Percentiles rank a stretch among this genome's conserved stretches.
Conservation (phyloP, 2,797 vertebrate genomes). For the Microctenopoma lineatum region DNA sequence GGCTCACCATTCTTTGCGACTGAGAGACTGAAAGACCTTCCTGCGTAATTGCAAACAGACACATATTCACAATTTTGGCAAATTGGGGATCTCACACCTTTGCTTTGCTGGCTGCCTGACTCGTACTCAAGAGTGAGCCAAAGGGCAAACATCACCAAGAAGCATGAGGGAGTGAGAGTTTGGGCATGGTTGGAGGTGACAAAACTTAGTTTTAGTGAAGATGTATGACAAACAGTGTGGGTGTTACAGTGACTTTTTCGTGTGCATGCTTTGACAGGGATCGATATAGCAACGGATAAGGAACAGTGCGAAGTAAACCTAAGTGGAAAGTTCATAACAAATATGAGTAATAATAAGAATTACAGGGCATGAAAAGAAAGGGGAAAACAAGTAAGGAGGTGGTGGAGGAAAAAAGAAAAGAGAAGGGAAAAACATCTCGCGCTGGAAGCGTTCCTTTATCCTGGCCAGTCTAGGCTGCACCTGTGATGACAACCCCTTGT, state of each 20-base stretch:
- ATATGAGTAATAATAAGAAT: constrained; percentile 39
- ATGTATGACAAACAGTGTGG: constrained; percentile 33
- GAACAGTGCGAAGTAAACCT: constrained; percentile 6
- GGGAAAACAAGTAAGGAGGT: constrained; percentile 52
- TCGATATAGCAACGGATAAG: constrained; percentile 7
- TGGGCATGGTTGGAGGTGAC: constrained; percentile 36
- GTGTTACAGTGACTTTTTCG: constrained; percentile 25
- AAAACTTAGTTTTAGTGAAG: constrained; percentile 47
- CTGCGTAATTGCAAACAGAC: constrained; percentile 67
- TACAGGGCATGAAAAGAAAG: constrained; percentile 49
- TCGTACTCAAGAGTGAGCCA: constrained; percentile 62
- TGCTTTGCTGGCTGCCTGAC: constrained; percentile 51
- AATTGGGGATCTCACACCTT: constrained; percentile 72
- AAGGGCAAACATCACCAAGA: constrained; percentile 46
- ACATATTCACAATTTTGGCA: constrained; percentile 64
- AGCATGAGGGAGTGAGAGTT: constrained; percentile 31
- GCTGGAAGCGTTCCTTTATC: constrained; percentile 79
- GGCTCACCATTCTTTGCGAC: constrained; percentile 57
- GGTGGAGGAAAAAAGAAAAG: constrained; percentile 50
- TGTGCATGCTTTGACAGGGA: constrained; percentile 8
- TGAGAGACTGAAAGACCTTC: constrained; percentile 54
- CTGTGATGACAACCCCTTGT: constrained; percentile 85
- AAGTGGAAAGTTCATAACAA: constrained; percentile 39
- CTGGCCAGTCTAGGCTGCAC: constrained; percentile 82
- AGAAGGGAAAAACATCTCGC: constrained; percentile 79